Percentiles rank a stretch among this genome's conserved stretches.
Evolutionary conservation across 2,797 vertebrate species (phyloP).

Genomic region (Tragopan temminckii): DNA sequence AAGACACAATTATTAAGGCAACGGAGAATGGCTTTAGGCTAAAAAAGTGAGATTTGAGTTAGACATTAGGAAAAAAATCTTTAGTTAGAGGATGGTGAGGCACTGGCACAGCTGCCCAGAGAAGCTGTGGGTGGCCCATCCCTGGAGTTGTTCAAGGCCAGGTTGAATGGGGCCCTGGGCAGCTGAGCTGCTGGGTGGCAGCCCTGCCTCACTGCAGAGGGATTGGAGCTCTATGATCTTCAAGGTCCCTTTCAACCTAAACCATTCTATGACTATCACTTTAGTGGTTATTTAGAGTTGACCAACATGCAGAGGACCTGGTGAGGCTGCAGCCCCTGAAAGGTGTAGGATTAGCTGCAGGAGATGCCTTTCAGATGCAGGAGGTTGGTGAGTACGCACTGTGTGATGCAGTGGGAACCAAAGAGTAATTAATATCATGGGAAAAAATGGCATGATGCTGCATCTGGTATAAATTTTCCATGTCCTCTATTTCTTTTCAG

Average conservation of each 20-base stretch:
- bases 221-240: no score
- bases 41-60: no score
- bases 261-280: background rate
- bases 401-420: constrained; percentile 2
- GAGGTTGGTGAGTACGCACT: background rate
- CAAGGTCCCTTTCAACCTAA: no score
- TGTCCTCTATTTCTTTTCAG: constrained; percentile 68
- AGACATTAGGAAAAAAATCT: no score
- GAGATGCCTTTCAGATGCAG: constrained; percentile 49
- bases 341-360: background rate
- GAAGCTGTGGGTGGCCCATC: no score
- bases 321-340: background rate
- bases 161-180: no score
- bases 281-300: constrained; percentile 1
- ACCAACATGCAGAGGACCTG: background rate
- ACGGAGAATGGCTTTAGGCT: no score
- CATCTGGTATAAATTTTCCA: constrained; percentile 72
- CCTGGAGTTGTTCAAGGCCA: no score
- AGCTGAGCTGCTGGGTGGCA: no score
- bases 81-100: no score
- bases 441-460: constrained; percentile 32
- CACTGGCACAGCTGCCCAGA: no score
- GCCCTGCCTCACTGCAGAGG: no score
- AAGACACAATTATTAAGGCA: background rate
- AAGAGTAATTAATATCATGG: constrained; percentile 59